phyloP scores from a whole-genome alignment of 1,140 invertebrate species.

The Atta texana region DNA sequence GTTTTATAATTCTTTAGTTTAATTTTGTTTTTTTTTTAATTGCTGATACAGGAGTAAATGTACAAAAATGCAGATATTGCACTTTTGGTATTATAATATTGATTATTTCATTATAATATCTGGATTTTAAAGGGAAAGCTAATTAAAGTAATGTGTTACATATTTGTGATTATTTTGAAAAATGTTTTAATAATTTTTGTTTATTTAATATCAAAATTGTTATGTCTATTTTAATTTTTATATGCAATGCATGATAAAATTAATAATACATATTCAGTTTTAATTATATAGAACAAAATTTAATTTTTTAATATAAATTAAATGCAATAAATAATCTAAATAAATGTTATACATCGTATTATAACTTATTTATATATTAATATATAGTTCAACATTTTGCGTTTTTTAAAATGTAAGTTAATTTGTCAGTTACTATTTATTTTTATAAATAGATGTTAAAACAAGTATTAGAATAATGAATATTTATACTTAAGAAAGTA shows the following conservation, averaged over 20 bases:
- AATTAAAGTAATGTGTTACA: background rate
- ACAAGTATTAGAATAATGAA: constrained; percentile 1
- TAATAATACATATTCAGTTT: background rate
- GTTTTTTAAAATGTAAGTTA: constrained; percentile 8
- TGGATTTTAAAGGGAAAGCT: background rate
- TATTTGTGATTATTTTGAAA: background rate
- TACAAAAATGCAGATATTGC: background rate
- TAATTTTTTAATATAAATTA: constrained; percentile 12
- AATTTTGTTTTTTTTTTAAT: background rate
- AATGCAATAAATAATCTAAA: background rate
- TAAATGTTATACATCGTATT: background rate
- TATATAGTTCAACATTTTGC: background rate
- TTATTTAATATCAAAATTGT: background rate
- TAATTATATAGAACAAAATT: background rate
- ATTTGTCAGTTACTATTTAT: background rate
- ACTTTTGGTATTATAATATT: background rate
- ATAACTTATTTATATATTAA: background rate
- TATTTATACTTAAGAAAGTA: background rate
- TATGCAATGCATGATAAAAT: background rate
- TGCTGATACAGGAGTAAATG: background rate
- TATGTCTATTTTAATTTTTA: constrained; percentile 51
- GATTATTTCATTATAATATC: background rate
- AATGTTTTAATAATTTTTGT: background rate
- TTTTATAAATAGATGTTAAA: background rate
- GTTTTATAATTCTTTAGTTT: background rate